Evolutionary conservation across 2,113 vertebrate species (phyloP).

Genomic region (Trichechus manatus): DNA sequence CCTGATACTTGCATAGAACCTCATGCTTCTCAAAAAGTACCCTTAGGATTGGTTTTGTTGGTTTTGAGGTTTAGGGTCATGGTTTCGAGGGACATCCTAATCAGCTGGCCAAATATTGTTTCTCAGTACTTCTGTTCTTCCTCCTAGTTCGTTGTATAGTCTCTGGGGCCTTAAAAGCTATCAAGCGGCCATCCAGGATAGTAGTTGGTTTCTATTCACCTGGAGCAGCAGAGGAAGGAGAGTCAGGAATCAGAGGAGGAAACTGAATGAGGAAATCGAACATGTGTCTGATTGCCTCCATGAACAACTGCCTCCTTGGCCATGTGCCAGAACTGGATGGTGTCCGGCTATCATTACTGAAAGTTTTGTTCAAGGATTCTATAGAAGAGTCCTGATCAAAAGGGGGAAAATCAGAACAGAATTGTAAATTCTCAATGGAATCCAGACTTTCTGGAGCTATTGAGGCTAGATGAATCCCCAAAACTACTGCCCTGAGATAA

Average conservation of each 20-base stretch:
- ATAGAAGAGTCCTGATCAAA: neutral
- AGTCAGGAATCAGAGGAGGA: neutral
- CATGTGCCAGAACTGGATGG: neutral
- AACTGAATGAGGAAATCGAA: neutral
- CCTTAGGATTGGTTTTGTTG: neutral
- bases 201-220: neutral
- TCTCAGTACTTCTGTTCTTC: neutral
- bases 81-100: neutral
- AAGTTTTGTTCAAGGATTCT: neutral
- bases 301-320: neutral
- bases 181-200: neutral
- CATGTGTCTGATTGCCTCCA: neutral
- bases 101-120: neutral
- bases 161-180: neutral
- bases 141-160: neutral
- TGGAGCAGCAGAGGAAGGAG: neutral
- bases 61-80: neutral
- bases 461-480: neutral
- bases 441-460: neutral
- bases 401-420: neutral
- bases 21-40: slow-evolving; percentile 60
- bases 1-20: slow-evolving; percentile 51
- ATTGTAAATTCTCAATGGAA: neutral
- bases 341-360: neutral
- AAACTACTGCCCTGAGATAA: neutral